Conservation (phyloP, 2,888 invertebrate species). For the Drosophila limbata region DNA sequence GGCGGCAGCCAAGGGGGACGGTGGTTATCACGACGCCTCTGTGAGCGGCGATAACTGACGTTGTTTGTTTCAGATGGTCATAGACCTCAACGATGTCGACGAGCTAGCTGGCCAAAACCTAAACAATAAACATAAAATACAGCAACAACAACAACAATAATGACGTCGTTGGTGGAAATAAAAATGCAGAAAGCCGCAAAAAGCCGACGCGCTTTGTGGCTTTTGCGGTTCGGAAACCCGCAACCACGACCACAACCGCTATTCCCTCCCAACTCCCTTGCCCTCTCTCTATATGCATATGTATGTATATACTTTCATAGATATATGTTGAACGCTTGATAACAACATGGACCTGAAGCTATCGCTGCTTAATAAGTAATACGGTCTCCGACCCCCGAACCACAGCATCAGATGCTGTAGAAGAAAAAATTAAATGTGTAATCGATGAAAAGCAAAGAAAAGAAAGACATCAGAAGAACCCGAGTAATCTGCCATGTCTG, state of each 20-base stretch:
- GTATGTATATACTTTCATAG: no score
- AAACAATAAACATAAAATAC: constrained; percentile 41
- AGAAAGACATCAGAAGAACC: constrained; percentile 38
- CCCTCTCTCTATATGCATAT: not conserved
- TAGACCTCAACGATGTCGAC: constrained; percentile 48
- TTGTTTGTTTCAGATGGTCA: constrained; percentile 50
- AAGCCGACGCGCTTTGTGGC: constrained; percentile 63
- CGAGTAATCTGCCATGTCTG: constrained; percentile 37
- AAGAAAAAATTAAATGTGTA: not conserved
- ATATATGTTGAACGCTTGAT: constrained; percentile 29
- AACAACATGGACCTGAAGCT: constrained; percentile 44
- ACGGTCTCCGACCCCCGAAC: constrained; percentile 11
- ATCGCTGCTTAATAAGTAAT: constrained; percentile 32
- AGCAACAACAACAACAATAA: constrained; percentile 27
- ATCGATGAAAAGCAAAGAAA: constrained; percentile 10
- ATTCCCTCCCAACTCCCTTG: not conserved
- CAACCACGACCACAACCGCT: constrained; percentile 1
- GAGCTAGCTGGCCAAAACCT: constrained; percentile 15
- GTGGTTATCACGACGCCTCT: constrained; percentile 40
- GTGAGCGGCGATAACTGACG: constrained; percentile 47
- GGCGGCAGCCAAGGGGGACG: constrained; percentile 3
- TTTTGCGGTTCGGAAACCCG: constrained; percentile 53
- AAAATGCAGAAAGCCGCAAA: constrained; percentile 55
- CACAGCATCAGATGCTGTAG: constrained; percentile 9
- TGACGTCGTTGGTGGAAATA: constrained; percentile 22